Base-by-base conservation (phyloP, 2,888 invertebrate species). In the Drosophila cognata region DNA sequence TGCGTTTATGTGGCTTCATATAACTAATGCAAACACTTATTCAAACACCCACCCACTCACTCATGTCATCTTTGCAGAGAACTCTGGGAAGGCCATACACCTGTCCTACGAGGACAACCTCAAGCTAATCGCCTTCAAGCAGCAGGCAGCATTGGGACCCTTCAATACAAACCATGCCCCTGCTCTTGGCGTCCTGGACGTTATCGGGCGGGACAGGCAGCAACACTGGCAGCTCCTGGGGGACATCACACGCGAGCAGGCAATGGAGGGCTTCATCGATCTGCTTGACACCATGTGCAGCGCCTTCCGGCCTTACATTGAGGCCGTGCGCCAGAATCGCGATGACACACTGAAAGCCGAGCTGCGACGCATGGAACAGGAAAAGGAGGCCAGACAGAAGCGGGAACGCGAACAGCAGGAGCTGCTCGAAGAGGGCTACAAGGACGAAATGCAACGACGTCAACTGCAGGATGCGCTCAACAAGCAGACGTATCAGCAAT, bases 401-500 rank as follows among this genome's bases (percentile, higher is more conserved):
- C 81, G 74, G n/a, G 89, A 91, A 50, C 88, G 86, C 5, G 83
- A 91, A 56, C 91, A 91, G 57, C 87, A 91, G 62, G 91, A 92
- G 55, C 65, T 87, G 38, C 79, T 92, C 18, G 90, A 92, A 69
- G 90, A 91, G 77, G 86, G 89, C 5, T 92, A 92, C 64, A 92
- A 92, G 43, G 93, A 93, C 59, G 93, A 93, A 79, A 65, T 92
- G 62, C 93, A 93, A 71, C 86, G 91, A 4, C 94, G 97, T 83
- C 96, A 97, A 93, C 97, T 99, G 91, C 98, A 99, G 94, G 98
- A 99, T 92, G 99, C 99, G 2, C 94, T 99, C 21, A 99, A 99
- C 93, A 97, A 98, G 89, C 98, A 98, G 94, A 98, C 98, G 0
- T 98, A 96, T 92, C 95, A 95, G 79, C 98, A 98, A 92, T 98